Evolutionary conservation across 2,797 vertebrate species (phyloP).

Genomic region (Spatula clypeata): DNA sequence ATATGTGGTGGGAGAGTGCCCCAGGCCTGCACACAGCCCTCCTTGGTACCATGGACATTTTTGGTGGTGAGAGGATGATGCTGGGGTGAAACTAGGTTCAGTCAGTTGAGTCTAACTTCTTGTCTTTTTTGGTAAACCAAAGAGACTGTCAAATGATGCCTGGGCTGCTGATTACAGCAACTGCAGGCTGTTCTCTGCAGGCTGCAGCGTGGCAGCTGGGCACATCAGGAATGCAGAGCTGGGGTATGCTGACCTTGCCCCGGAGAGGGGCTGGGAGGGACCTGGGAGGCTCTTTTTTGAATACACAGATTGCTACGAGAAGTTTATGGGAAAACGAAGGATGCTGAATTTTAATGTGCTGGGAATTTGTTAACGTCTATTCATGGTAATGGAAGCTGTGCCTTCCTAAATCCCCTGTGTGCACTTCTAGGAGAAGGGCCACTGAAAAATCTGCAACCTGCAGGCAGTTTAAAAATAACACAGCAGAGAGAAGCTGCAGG

Average conservation of each 20-base stretch:
- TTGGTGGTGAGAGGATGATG: rapidly evolving
- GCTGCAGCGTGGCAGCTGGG: neutral
- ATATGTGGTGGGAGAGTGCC: neutral
- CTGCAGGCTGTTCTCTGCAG: neutral
- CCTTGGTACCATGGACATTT: neutral
- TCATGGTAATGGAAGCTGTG: neutral
- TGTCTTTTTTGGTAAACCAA: neutral
- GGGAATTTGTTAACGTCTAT: conserved; percentile 12
- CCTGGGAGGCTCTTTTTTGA: neutral
- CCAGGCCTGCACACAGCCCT: neutral
- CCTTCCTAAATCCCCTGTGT: conserved; percentile 20
- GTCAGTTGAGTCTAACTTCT: neutral
- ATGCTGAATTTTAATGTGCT: conserved; percentile 11
- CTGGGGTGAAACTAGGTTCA: neutral
- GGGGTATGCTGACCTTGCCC: neutral
- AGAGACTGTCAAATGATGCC: neutral
- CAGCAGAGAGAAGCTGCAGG: conserved; percentile 68
- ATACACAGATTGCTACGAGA: neutral
- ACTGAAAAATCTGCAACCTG: conserved; percentile 70
- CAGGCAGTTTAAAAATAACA: conserved; percentile 77
- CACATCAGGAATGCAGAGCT: neutral
- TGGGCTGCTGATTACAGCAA: neutral
- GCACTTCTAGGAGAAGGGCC: neutral
- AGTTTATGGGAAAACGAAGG: neutral
- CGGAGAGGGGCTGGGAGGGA: neutral